Base-by-base conservation (phyloP, 2,113 vertebrate species). In the Montifringilla adamsi region DNA sequence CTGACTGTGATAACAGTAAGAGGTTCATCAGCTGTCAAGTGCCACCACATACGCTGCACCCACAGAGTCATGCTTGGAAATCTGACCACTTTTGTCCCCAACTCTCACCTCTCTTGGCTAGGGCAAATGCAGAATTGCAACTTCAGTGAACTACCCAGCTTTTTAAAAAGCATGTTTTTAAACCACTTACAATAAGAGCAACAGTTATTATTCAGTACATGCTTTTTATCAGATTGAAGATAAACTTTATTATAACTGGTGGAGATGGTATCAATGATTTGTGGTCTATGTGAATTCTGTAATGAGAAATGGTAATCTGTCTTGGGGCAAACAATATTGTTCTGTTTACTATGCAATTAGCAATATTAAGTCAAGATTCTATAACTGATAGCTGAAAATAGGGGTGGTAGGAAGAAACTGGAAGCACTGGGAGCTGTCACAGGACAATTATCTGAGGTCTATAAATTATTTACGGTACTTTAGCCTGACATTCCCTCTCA, bases 151-250 rank as follows among this genome's bases (percentile, higher is more conserved):
- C 73, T 84, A 92, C n/a, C 39, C 92, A 50, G 86, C 80, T 82
- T 95, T 86, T 91, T 1, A 82, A 96, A 95, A 94, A 87, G 39
- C 73, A 47, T 68, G 46, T 33, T 79, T 97, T 95, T 66, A 90
- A 95, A 86, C 69, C 92, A 92, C 86, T 96, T 93, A 93, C 44
- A 89, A 76, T 93, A 92, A 91, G 76, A 94, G 92, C 93, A 96
- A 94, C 84, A 96, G 96, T 95, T 95, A 96, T 91, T 95, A 95
- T 94, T 96, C 93, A 95, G 92, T 91, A 95, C 93, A 95, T 95
- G 93, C 84, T 94, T 96, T 96, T 97, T 96, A 97, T 97, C 96
- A 96, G 95, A 73, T 87, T 88, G 60, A 67, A 97, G 96, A 95
- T 84, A 92, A 90, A 87, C 84, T 83, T 88, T 84, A 92, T 85